A percentile compares a stretch with the other conserved stretches of the same genome.
These are phyloP conservation scores for Epinephelus cyanopodus DNA, from an alignment of 2,113 vertebrate genomes.

Conservation along the genomic window DNA sequence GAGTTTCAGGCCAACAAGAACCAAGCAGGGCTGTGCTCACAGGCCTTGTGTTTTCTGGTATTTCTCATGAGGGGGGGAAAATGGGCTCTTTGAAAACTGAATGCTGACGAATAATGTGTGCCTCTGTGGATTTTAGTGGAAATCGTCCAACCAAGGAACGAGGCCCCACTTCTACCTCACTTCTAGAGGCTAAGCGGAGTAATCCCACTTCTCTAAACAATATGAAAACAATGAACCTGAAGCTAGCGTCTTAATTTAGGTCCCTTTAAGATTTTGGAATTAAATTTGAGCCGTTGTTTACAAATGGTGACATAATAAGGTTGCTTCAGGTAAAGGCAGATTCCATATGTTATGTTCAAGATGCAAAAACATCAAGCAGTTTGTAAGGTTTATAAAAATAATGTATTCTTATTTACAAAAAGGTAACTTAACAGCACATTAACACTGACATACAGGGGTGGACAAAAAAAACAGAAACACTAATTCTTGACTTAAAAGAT, in stretches of 20 bases:
- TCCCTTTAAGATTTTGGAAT: neutral
- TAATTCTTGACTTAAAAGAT: neutral
- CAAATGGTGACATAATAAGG: neutral
- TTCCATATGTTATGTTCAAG: neutral
- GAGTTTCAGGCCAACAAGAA: constrained; percentile 51
- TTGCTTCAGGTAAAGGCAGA: neutral
- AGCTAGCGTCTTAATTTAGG: neutral
- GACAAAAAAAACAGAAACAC: neutral
- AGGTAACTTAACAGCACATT: neutral
- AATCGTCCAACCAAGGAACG: constrained; percentile 28
- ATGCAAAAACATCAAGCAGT: neutral
- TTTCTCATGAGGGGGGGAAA: constrained; percentile 48
- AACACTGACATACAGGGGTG: neutral
- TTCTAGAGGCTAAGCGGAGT: constrained; percentile 46
- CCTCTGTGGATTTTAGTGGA: constrained; percentile 57
- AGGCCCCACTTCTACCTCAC: constrained; percentile 19
- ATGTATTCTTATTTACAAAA: neutral
- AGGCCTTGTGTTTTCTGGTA: constrained; percentile 66
- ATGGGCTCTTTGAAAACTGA: constrained; percentile 53
- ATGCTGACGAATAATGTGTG: constrained; percentile 46
- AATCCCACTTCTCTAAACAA: constrained; percentile 57
- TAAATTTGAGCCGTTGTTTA: neutral
- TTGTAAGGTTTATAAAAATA: neutral
- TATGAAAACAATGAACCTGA: neutral
- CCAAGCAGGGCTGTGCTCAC: constrained; percentile 44